Evolutionary conservation across 2,888 invertebrate species (phyloP).

Genomic region (Drosophila conformis): DNA sequence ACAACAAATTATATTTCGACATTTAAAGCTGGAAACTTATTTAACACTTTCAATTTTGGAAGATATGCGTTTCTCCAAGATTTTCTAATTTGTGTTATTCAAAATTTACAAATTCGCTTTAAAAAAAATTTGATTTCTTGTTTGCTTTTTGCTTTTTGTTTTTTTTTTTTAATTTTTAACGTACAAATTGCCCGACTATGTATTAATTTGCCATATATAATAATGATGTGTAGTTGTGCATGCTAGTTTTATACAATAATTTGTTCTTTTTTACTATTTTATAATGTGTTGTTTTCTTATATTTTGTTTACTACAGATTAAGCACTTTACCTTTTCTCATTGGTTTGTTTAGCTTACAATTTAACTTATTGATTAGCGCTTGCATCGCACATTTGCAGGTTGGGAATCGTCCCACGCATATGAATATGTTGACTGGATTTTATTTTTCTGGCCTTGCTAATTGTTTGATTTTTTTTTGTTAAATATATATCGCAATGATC

Average conservation of each 20-base stretch:
- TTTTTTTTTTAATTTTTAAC: not conserved
- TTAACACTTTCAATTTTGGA: not conserved
- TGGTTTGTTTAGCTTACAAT: slow-evolving; percentile 9
- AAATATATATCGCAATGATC: not conserved
- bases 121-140: not conserved
- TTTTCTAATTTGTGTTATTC: not conserved
- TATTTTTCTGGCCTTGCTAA: not conserved
- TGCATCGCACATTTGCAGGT: slow-evolving; percentile 7
- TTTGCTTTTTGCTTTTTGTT: not conserved
- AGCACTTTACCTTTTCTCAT: not conserved
- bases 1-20: not conserved
- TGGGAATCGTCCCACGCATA: not conserved
- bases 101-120: slow-evolving; percentile 1
- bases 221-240: not conserved
- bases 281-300: not conserved
- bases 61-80: not conserved
- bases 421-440: not conserved
- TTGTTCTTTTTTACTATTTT: not conserved
- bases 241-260: slow-evolving; percentile 11
- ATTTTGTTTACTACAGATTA: not conserved
- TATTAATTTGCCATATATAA: slow-evolving; percentile 1
- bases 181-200: slow-evolving; percentile 7
- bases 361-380: slow-evolving; percentile 16
- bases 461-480: not conserved
- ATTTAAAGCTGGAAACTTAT: slow-evolving; percentile 3